These are phyloP conservation scores for Hirtodrosophila alboralis DNA, from an alignment of 2,888 invertebrate species.

Conservation along the genomic window DNA sequence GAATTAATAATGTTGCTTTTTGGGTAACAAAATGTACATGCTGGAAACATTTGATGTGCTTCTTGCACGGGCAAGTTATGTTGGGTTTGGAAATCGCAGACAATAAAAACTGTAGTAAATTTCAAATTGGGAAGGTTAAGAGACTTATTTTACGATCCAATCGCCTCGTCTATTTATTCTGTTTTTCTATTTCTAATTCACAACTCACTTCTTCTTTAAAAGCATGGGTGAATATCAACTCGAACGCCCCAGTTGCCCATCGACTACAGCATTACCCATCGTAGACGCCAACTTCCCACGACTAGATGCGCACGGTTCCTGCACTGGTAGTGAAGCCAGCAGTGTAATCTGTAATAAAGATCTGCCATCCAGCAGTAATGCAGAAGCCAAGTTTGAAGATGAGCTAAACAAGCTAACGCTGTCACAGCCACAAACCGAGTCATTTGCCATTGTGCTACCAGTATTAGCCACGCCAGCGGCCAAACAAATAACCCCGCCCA, in stretches of 20 bases:
- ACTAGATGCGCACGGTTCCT: slow-evolving; percentile 35
- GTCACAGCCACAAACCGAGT: slow-evolving; percentile 47
- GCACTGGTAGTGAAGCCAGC: slow-evolving; percentile 12
- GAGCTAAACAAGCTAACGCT: slow-evolving; percentile 39
- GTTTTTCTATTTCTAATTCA: neutral
- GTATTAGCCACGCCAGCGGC: slow-evolving; percentile 26
- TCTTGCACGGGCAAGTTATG: too few relatives aligned
- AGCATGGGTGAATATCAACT: slow-evolving; percentile 76
- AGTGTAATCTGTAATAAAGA: slow-evolving; percentile 47
- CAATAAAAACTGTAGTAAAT: too few relatives aligned
- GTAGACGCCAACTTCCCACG: slow-evolving; percentile 47
- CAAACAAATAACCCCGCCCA: slow-evolving; percentile 67
- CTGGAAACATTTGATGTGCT: too few relatives aligned
- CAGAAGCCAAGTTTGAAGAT: slow-evolving; percentile 47
- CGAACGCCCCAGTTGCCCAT: slow-evolving; percentile 34
- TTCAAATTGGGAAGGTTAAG: neutral
- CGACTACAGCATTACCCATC: slow-evolving; percentile 72
- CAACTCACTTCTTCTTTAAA: slow-evolving; percentile 27
- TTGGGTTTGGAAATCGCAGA: too few relatives aligned
- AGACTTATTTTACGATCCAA: too few relatives aligned
- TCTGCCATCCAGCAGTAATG: slow-evolving; percentile 30
- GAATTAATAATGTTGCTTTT: too few relatives aligned
- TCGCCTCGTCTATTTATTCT: too few relatives aligned
- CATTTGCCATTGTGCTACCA: slow-evolving; percentile 19
- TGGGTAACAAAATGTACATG: too few relatives aligned